Base-by-base conservation (phyloP, 1,140 invertebrate species). In the Agrypnia vestita region DNA sequence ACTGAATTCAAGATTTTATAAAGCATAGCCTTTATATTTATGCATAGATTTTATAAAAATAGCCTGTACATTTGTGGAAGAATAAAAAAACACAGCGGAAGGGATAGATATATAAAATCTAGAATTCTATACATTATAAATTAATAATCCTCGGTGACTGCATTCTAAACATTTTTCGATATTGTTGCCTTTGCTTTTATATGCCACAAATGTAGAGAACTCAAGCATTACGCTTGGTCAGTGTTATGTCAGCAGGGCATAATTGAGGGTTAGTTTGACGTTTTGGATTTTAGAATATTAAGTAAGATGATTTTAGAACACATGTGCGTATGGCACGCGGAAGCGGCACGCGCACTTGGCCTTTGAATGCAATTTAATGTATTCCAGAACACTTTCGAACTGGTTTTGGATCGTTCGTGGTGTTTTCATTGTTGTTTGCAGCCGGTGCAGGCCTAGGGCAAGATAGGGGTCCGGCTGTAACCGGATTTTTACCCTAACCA, bases 221-320 rank as follows among this genome's bases (percentile, higher is more conserved):
- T 73, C 19, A 55, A 53, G 21, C 53, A 53, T 73, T 49, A 73
- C 51, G 69, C 69, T 53, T 53, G 69, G 69, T 53, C 64, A 69
- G 46, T 69, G 64, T 47, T 47, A 69, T 17, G 13, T 69, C 0
- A 7, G 35, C 35, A 3, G 64, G 44, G n/a, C 46, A 13, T 69
- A 49, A 69, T 46, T 46, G 64, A 43, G 35, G 35, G 64, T 8
- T 9, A 62, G 46, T 69, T 49, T 10, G 64, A 47, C 44, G 64
- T 17, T 69, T 69, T 44, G 13, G 44, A 47, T 69, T 69, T 69
- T 59, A 9, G 44, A 69, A 69, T 69, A 35, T 35, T 35, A n/a
- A n/a, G n/a, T n/a, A n/a, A n/a, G n/a, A n/a, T n/a, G n/a, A n/a
- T n/a, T n/a, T n/a, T n/a, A n/a, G n/a, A n/a, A n/a, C n/a, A n/a